Conservation (phyloP, 64 coral and sea anemone species). For the Trachythela sp. region DNA sequence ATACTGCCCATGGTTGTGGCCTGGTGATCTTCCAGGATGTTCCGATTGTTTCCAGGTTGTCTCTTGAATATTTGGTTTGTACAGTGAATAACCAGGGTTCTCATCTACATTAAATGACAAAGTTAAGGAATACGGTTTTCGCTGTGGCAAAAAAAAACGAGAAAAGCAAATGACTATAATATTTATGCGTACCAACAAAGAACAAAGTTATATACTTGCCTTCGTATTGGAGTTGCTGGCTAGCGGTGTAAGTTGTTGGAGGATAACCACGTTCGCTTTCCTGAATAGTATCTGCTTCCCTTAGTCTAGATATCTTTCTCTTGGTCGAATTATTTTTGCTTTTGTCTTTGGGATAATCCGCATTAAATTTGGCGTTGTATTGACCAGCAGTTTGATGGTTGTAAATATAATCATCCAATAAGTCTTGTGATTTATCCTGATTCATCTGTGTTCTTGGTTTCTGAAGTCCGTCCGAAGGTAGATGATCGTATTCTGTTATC, state of each 20-base stretch:
- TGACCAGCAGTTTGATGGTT: background rate
- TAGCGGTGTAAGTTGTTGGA: too few species aligned
- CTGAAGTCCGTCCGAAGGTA: background rate
- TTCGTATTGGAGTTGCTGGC: too few species aligned
- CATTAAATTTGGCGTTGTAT: background rate
- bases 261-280: too few species aligned
- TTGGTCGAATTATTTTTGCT: background rate
- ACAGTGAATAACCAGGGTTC: background rate
- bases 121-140: background rate
- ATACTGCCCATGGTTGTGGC: background rate
- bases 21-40: background rate
- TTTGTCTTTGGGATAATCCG: background rate
- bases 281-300: background rate
- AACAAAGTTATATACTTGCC: background rate
- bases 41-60: background rate
- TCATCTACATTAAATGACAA: background rate
- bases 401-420: background rate
- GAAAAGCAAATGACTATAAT: too few species aligned
- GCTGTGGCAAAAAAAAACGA: too few species aligned
- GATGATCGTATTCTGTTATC: background rate
- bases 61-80: background rate
- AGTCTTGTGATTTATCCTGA: background rate
- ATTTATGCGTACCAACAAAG: too few species aligned
- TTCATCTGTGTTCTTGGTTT: background rate
- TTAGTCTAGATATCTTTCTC: background rate